Conservation (phyloP, 2,888 invertebrate genomes). For the Zeuzera pyrina region DNA sequence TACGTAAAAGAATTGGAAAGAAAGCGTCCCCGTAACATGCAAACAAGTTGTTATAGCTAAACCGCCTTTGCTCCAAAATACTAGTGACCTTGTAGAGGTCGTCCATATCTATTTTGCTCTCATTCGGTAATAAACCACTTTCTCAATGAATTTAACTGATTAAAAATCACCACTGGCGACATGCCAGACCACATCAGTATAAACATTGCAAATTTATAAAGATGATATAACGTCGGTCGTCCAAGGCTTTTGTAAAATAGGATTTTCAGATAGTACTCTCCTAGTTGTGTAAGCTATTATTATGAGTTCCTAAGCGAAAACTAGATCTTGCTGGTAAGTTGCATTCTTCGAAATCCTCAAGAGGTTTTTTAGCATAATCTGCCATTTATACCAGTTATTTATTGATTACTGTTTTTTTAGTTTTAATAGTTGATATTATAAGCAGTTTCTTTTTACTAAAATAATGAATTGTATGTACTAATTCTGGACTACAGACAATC, state of each 20-base stretch:
- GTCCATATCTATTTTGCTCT: slow-evolving; percentile 47
- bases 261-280: no score
- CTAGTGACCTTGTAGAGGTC: slow-evolving; percentile 60
- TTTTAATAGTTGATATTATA: no score
- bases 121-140: slow-evolving; percentile 54
- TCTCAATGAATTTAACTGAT: slow-evolving; percentile 66
- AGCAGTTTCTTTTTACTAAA: no score
- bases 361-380: no score
- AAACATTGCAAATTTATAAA: slow-evolving; percentile 66
- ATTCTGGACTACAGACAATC: no score
- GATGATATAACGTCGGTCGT: slow-evolving; percentile 54
- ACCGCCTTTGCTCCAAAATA: slow-evolving; percentile 27
- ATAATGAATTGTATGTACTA: no score
- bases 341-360: no score
- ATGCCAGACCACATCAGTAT: slow-evolving; percentile 57
- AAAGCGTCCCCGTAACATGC: slow-evolving; percentile 22
- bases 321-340: no score
- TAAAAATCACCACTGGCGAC: slow-evolving; percentile 62
- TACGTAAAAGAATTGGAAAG: slow-evolving; percentile 14
- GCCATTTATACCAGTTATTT: no score
- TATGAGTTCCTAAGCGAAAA: no score
- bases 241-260: background rate
- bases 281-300: no score
- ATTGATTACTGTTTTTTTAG: no score
- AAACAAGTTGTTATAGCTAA: slow-evolving; percentile 22